Conservation (phyloP, 2,113 vertebrate species). For the Poeciliopsis occidentalis region DNA sequence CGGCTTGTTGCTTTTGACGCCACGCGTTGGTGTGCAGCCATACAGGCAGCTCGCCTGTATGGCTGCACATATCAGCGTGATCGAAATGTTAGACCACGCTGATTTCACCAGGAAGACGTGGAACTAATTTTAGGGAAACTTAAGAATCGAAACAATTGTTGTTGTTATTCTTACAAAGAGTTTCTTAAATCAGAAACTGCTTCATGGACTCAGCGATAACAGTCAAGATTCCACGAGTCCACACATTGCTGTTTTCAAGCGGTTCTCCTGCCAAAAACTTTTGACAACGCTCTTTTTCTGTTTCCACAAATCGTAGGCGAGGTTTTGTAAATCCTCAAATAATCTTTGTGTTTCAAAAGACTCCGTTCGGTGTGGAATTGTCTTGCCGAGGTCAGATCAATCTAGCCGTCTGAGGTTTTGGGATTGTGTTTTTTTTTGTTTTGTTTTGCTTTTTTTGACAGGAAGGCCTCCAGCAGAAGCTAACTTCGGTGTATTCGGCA, state of each 20-base stretch:
- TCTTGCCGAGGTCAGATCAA: not conserved
- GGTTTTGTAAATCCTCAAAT: not conserved
- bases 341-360: not conserved
- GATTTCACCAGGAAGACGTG: not conserved
- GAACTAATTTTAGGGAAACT: not conserved
- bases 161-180: not conserved
- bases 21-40: not conserved
- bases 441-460: no score
- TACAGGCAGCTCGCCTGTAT: not conserved
- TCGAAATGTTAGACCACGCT: not conserved
- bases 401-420: not conserved
- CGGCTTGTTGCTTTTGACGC: not conserved
- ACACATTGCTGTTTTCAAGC: not conserved
- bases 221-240: not conserved
- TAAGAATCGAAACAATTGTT: not conserved
- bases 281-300: no score
- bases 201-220: not conserved
- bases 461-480: not conserved
- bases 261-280: not conserved
- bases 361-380: not conserved
- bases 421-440: no score
- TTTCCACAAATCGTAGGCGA: no score
- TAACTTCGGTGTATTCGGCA: not conserved
- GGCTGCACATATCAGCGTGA: no score
- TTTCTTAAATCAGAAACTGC: not conserved